Evolutionary conservation across 2,113 vertebrate species (phyloP).

Genomic region (Cynoglossus semilaevis): DNA sequence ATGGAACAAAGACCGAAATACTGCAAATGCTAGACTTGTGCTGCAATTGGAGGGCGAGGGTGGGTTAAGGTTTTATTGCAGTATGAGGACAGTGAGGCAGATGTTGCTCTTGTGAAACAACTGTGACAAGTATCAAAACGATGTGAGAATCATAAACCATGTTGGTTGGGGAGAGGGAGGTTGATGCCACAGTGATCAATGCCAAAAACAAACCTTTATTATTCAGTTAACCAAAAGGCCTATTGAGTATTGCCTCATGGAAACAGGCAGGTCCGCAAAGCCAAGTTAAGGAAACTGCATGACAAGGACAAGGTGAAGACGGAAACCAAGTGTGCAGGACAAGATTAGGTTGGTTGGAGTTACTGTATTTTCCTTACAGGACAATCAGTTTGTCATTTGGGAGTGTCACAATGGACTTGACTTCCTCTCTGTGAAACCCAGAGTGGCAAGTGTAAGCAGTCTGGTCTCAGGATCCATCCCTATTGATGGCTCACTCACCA

Average conservation of each 20-base stretch:
- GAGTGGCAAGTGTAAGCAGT: slow-evolving; percentile 45
- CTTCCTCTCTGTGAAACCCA: slow-evolving; percentile 37
- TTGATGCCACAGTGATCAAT: slow-evolving; percentile 56
- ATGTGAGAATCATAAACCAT: slow-evolving; percentile 62
- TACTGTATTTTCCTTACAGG: slow-evolving; percentile 31
- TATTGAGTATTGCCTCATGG: slow-evolving; percentile 53
- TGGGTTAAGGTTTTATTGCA: slow-evolving; percentile 28
- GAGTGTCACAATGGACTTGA: slow-evolving; percentile 56
- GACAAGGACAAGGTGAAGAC: slow-evolving; percentile 74
- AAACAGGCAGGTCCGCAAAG: slow-evolving; percentile 63
- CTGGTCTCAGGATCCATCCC: slow-evolving; percentile 49
- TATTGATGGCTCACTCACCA: slow-evolving; percentile 61
- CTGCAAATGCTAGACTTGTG: slow-evolving; percentile 50
- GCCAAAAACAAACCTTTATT: slow-evolving; percentile 67
- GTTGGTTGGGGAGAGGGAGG: slow-evolving; percentile 44
- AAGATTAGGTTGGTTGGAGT: slow-evolving; percentile 49
- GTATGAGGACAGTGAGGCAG: slow-evolving; percentile 46
- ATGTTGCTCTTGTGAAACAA: slow-evolving; percentile 64
- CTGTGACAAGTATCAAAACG: slow-evolving; percentile 70
- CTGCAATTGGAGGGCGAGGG: slow-evolving; percentile 25
- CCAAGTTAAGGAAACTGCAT: slow-evolving; percentile 71
- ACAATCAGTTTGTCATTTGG: slow-evolving; percentile 62
- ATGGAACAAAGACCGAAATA: slow-evolving; percentile 31
- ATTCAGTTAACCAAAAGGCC: slow-evolving; percentile 56
- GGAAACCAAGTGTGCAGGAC: slow-evolving; percentile 39